Conservation (phyloP, 2,113 vertebrate species). For the Oncorhynchus kisutch region DNA sequence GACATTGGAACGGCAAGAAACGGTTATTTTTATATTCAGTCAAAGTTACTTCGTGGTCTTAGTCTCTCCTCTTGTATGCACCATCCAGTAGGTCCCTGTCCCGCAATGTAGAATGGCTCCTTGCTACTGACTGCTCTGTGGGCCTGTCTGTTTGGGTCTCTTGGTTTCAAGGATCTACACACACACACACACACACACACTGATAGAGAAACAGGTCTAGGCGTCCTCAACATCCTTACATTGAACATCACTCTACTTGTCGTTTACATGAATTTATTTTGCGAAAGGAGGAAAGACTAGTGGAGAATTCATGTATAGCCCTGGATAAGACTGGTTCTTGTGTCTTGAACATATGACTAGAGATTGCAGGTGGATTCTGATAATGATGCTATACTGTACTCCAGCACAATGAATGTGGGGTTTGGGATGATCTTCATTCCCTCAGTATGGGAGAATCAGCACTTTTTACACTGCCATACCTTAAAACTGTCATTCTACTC, state of each 20-base stretch:
- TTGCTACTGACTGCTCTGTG: too few relatives aligned
- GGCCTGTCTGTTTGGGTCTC: too few relatives aligned
- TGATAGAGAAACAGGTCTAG: conserved; percentile 15
- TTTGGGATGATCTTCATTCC: conserved; percentile 24
- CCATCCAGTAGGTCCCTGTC: conserved; percentile 33
- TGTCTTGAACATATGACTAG: conserved; percentile 1
- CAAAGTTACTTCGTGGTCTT: conserved; percentile 1
- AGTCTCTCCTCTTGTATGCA: conserved; percentile 30
- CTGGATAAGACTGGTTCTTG: not conserved
- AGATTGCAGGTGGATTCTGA: conserved; percentile 20
- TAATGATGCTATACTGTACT: conserved; percentile 42
- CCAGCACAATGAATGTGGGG: conserved; percentile 42
- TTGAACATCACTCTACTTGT: not conserved
- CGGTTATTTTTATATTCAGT: conserved; percentile 48
- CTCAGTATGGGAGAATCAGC: conserved; percentile 34
- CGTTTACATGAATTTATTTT: conserved; percentile 4
- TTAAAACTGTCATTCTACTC: conserved; percentile 37
- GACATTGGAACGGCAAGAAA: conserved; percentile 12
- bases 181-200: conserved; percentile 2
- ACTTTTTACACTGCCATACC: conserved; percentile 61
- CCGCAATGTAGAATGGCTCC: conserved; percentile 36
- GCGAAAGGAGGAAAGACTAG: conserved; percentile 2
- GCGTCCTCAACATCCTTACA: conserved; percentile 6
- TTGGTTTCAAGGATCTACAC: not conserved
- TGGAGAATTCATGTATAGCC: not conserved